These are phyloP conservation scores for Xiphophorus maculatus DNA, from an alignment of 2,113 vertebrate species.

Conservation along the genomic window DNA sequence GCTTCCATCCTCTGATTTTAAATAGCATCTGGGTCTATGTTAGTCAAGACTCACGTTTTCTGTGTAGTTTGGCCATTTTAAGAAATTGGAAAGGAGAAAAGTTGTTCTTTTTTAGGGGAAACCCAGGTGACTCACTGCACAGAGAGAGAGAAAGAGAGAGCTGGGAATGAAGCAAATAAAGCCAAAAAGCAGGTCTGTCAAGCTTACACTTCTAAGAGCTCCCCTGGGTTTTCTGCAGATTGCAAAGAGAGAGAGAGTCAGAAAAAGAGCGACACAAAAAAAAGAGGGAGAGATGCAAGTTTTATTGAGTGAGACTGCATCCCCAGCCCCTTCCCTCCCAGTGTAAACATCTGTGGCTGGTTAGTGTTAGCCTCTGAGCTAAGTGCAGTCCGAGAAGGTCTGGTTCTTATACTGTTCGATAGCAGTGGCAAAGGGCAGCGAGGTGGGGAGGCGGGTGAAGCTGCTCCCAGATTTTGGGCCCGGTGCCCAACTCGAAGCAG, in stretches of 20 bases:
- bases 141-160: slow-evolving; percentile 51
- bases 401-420: slow-evolving; percentile 79
- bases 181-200: slow-evolving; percentile 65
- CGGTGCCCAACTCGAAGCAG: slow-evolving; percentile 62
- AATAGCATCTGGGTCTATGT: slow-evolving; percentile 35
- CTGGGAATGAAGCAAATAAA: slow-evolving; percentile 67
- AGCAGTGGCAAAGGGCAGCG: slow-evolving; percentile 78
- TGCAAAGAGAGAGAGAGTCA: slow-evolving; percentile 48
- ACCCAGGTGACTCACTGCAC: slow-evolving; percentile 72
- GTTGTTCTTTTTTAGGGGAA: slow-evolving; percentile 52
- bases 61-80: slow-evolving; percentile 28
- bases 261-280: slow-evolving; percentile 70
- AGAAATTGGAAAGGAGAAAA: slow-evolving; percentile 31
- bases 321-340: slow-evolving; percentile 75
- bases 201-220: slow-evolving; percentile 74
- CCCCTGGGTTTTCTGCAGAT: slow-evolving; percentile 65
- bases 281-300: slow-evolving; percentile 73
- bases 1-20: slow-evolving; percentile 44
- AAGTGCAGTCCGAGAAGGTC: slow-evolving; percentile 75
- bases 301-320: slow-evolving; percentile 80
- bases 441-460: slow-evolving; percentile 69
- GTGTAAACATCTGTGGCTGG: slow-evolving; percentile 82
- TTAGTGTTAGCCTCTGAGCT: slow-evolving; percentile 86
- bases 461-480: slow-evolving; percentile 59
- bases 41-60: slow-evolving; percentile 38